Base-by-base conservation (phyloP, 2,113 vertebrate species). In the Mormyrus lacerda region DNA sequence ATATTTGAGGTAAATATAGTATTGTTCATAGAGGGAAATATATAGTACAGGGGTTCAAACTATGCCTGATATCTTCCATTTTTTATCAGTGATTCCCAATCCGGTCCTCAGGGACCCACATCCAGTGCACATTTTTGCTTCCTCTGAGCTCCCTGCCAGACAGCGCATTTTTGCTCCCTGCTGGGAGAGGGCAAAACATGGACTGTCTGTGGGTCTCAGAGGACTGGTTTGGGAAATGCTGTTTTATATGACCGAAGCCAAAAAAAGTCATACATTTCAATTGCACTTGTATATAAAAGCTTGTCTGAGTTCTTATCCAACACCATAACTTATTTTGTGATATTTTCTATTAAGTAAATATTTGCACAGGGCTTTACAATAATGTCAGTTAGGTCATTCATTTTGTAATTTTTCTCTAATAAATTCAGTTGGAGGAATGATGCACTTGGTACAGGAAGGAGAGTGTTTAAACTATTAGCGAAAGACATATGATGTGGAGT, bases 331-430 rank as follows among this genome's bases (percentile, higher is more conserved):
- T 88, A 88, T 84, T 88, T 45, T 84, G 89, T 84, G 86, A 90
- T 90, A 90, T 90, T 90, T 90, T 85, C 79, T 35, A 50, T 73
- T 65, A 51, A 88, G 79, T 85, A 90, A 90, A 90, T 90, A 88
- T 90, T 90, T 90, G 76, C 73, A 90, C 69, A 90, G 44, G 21
- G 86, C 13, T 51, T 83, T 84, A 82, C 73, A 87, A 79, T 87
- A 79, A 90, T 87, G 89, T 85, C 89, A 89, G 45, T 48, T 69
- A 10, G 84, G 55, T 50, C 89, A 50, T 89, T 65, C 42, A 87
- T 89, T 89, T 87, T 85, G 44, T 86, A 31, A 87, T 87, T 31
- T 87, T 53, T 86, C 83, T 76, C 13, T 86, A 35, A 51, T n/a
- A 69, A 19, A 86, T 35, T 65, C 47, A 48, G 53, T 86, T n/a